phyloP scores from a whole-genome alignment of 2,797 vertebrate genomes.

The Tachyglossus aculeatus region DNA sequence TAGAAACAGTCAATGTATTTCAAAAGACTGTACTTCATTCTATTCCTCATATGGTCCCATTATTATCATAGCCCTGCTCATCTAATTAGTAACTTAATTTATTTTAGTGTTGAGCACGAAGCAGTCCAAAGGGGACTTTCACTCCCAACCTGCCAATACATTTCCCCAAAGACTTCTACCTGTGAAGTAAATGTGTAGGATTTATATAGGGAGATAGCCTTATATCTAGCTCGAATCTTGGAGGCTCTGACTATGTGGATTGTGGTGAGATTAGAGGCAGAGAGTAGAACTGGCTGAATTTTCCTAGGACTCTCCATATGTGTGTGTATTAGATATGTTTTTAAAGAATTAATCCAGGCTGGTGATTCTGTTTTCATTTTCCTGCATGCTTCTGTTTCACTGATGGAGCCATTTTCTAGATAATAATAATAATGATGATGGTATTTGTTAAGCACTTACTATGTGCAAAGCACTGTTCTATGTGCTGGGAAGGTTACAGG shows the following conservation, averaged over 20 bases:
- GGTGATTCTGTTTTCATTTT: too few species aligned
- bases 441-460: too few species aligned
- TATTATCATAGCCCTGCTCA: constrained; percentile 41
- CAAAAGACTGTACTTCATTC: not conserved
- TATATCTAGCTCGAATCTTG: not conserved
- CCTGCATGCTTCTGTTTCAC: too few species aligned
- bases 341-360: too few species aligned
- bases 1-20: constrained; percentile 52
- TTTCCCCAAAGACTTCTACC: constrained; percentile 37
- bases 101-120: constrained; percentile 58
- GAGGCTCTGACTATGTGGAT: not conserved
- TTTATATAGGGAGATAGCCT: constrained; percentile 25
- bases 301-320: too few species aligned
- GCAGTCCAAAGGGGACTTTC: constrained; percentile 51
- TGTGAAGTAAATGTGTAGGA: constrained; percentile 37
- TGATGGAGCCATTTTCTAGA: too few species aligned
- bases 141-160: constrained; percentile 42
- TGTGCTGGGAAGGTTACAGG: too few species aligned
- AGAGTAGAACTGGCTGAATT: too few species aligned
- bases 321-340: too few species aligned
- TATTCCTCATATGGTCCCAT: not conserved
- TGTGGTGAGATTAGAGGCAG: not conserved
- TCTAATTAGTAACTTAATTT: constrained; percentile 52
- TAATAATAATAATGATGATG: too few species aligned
- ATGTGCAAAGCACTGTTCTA: too few species aligned